Evolutionary conservation across 2,113 vertebrate genomes (phyloP).

Genomic region (Festucalex cinctus): DNA sequence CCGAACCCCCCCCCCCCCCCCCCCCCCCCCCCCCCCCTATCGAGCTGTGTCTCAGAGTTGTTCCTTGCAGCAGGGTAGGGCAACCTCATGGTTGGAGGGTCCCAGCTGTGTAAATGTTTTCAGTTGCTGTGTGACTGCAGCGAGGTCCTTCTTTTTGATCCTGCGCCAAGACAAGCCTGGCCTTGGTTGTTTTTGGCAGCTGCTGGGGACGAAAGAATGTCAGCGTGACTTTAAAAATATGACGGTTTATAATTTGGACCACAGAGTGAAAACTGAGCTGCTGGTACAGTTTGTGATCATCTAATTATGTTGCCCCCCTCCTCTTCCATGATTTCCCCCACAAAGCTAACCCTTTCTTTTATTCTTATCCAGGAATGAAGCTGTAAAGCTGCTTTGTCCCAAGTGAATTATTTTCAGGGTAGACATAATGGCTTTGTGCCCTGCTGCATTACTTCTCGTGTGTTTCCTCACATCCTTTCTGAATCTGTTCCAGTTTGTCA

Average conservation of each 20-base stretch:
- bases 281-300: slow-evolving; percentile 82
- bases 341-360: slow-evolving; percentile 61
- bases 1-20: slow-evolving; percentile 45
- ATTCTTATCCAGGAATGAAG: slow-evolving; percentile 73
- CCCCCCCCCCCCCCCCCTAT: slow-evolving; percentile 14
- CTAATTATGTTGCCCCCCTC: slow-evolving; percentile 74
- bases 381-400: slow-evolving; percentile 58
- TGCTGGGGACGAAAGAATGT: slow-evolving; percentile 88
- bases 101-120: slow-evolving; percentile 99
- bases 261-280: slow-evolving; percentile 83
- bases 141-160: slow-evolving; percentile 83
- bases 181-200: slow-evolving; percentile 93
- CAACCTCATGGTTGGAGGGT: slow-evolving; percentile 77
- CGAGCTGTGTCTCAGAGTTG: slow-evolving; percentile 36
- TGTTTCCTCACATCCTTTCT: slow-evolving; percentile 51
- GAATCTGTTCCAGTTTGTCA: slow-evolving; percentile 6
- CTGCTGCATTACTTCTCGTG: slow-evolving; percentile 55
- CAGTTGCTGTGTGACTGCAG: slow-evolving; percentile 90
- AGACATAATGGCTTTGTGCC: slow-evolving; percentile 65
- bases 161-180: slow-evolving; percentile 88
- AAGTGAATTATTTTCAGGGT: slow-evolving; percentile 68
- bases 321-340: slow-evolving; percentile 43
- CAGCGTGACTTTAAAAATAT: slow-evolving; percentile 93
- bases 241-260: slow-evolving; percentile 88
- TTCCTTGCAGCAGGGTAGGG: slow-evolving; percentile 65